These are phyloP conservation scores for Icerya purchasi DNA, from an alignment of 2,888 invertebrate species.

Conservation along the genomic window DNA sequence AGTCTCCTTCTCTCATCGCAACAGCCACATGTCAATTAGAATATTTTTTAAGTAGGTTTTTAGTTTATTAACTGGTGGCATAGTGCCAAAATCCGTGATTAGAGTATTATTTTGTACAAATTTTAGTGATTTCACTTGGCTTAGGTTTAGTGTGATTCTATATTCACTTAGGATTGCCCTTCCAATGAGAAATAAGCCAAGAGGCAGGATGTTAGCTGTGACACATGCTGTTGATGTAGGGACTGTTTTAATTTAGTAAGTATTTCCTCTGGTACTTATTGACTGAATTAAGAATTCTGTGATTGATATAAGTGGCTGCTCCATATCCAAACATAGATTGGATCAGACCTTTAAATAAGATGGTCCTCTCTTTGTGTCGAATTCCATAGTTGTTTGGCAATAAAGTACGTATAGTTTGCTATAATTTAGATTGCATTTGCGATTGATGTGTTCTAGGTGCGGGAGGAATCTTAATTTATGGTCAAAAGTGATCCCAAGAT, in stretches of 20 bases:
- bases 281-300: background rate
- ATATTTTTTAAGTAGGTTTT: background rate
- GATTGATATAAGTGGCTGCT: background rate
- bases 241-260: too few species aligned
- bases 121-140: background rate
- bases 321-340: background rate
- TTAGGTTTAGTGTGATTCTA: background rate
- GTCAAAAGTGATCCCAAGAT: background rate
- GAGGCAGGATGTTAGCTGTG: background rate
- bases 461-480: too few species aligned
- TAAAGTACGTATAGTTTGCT: background rate
- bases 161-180: background rate
- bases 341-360: background rate
- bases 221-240: too few species aligned
- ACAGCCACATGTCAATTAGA: background rate
- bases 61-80: background rate
- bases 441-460: too few species aligned
- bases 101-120: background rate
- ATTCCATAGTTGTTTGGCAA: background rate
- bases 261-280: background rate
- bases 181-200: background rate
- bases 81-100: background rate
- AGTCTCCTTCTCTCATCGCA: background rate
- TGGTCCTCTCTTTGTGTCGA: background rate
- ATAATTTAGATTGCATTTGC: too few species aligned